phyloP scores from a whole-genome alignment of 2,113 vertebrate genomes.

The zebrafish (Danio rerio) region GRCz12tu NC_133180.1:19732001-19732500 shows the following conservation, averaged over 20 bases:
- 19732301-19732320: neutral
- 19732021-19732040: too few relatives aligned
- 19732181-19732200: neutral
- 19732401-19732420: neutral
- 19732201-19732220: neutral
- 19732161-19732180: neutral
- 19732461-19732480: neutral
- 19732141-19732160: neutral
- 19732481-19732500: too few relatives aligned
- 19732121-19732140: neutral
- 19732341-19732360: constrained; percentile 1
- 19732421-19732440: neutral
- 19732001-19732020: too few relatives aligned
- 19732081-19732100: neutral
- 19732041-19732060: too few relatives aligned
- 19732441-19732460: neutral
- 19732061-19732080: neutral
- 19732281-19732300: neutral
- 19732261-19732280: neutral
- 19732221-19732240: neutral
- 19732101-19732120: neutral
- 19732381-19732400: neutral
- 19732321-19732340: neutral
- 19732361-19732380: neutral
- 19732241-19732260: neutral